Base-by-base conservation (phyloP, 2,888 invertebrate genomes). In the Lepidocyrtoides sp. region DNA sequence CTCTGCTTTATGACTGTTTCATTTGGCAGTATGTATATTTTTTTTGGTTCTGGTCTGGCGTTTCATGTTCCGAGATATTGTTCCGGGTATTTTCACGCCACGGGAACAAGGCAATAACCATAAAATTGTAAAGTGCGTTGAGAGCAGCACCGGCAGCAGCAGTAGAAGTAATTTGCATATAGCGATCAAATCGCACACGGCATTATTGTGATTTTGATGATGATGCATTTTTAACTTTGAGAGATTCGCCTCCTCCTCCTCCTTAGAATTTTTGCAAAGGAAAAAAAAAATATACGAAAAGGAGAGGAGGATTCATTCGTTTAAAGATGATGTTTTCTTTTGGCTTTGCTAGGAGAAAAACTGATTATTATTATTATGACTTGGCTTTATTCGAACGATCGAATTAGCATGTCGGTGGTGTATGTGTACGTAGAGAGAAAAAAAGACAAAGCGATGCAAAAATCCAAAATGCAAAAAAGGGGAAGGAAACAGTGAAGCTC, bases 381-480 rank as follows among this genome's bases (percentile, higher is more conserved):
- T 32, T n/a, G 2, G 66, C 66, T 66, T 32, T 66, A 32, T 36
- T 29, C 29, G 29, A 32, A 66, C 66, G 66, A 66, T 66, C 32
- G 17, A 32, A 66, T 66, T 12, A 32, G 8, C n/a, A n/a, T n/a
- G n/a, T n/a, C n/a, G n/a, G n/a, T n/a, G n/a, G n/a, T n/a, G n/a
- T n/a, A n/a, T n/a, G n/a, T n/a, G n/a, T n/a, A n/a, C n/a, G n/a
- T n/a, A n/a, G 57, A 57, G 23, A 17, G 23, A 23, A 60, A 23
- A 60, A 54, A 54, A 54, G 60, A 23, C 60, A 60, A 60, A 60
- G 26, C 0, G 20, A 60, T 60, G 60, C 26, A 60, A 23, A 23
- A 23, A 60, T 60, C 26, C 26, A n/a, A 60, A 66, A 66, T 66
- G 66, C 66, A 66, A 32, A 66, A 66, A 32, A 14, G 66, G 23